phyloP scores from a whole-genome alignment of 2,113 vertebrate genomes.

The Laticauda laticaudata region DNA sequence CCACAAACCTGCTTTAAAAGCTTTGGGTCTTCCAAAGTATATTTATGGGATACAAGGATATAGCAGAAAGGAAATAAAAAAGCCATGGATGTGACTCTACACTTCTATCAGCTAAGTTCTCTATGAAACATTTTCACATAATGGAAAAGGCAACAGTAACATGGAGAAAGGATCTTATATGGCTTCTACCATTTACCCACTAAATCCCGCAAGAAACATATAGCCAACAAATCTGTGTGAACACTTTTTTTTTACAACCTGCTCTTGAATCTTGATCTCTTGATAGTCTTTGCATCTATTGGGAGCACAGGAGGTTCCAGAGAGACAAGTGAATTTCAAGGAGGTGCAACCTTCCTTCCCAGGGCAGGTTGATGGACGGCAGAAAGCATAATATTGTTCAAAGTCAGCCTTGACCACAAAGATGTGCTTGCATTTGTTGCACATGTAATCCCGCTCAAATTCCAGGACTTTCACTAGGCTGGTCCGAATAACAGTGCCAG shows the following conservation, averaged over 20 bases:
- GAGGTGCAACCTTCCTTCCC: conserved; percentile 82
- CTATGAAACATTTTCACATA: background rate
- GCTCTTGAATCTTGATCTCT: conserved; percentile 97
- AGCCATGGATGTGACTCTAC: background rate
- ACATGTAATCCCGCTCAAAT: conserved; percentile 90
- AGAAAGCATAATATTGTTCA: conserved; percentile 84
- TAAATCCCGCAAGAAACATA: background rate
- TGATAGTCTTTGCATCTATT: conserved; percentile 88
- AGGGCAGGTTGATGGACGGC: conserved; percentile 75
- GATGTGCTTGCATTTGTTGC: conserved; percentile 84
- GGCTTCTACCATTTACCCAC: background rate
- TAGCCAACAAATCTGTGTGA: background rate
- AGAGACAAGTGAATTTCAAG: conserved; percentile 84
- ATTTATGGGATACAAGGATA: background rate
- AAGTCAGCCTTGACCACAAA: conserved; percentile 84
- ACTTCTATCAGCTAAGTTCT: background rate
- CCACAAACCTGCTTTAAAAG: background rate
- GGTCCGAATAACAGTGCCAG: conserved; percentile 91
- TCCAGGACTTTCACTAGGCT: conserved; percentile 90
- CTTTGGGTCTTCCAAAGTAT: background rate
- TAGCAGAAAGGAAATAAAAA: background rate
- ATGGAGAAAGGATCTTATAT: background rate
- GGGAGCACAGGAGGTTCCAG: conserved; percentile 74
- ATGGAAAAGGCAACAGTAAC: background rate
- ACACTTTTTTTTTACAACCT: conserved; percentile 70